These are phyloP conservation scores for Pantherophis guttatus DNA, from an alignment of 2,113 vertebrate genomes.

Conservation along the genomic window DNA sequence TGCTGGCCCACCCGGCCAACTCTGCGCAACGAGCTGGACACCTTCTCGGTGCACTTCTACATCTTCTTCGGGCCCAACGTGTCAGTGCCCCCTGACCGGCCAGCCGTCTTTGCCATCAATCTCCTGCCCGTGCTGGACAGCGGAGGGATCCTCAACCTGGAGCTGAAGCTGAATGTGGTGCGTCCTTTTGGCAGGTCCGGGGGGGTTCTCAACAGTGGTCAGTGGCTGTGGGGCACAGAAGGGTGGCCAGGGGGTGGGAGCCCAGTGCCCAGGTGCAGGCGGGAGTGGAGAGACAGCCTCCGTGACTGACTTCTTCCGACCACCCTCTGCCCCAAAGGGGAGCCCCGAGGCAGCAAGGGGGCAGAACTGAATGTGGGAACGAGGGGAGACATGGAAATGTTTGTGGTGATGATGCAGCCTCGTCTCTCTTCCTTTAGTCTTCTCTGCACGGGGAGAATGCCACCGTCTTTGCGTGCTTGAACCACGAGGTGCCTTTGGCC, in stretches of 20 bases:
- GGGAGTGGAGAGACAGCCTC: background rate
- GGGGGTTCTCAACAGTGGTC: background rate
- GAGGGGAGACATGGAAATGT: too few species aligned
- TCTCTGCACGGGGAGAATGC: conserved; percentile 84
- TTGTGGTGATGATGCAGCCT: background rate
- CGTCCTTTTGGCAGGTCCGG: conserved; percentile 41
- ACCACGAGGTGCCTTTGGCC: conserved; percentile 89
- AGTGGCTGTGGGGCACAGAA: background rate
- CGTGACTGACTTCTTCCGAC: background rate
- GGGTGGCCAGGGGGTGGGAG: fast-evolving
- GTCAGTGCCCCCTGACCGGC: conserved; percentile 83
- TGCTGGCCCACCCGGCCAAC: conserved; percentile 96
- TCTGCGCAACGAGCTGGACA: conserved; percentile 93
- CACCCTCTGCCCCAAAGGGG: background rate
- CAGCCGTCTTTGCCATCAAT: conserved; percentile 89
- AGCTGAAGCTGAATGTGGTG: conserved; percentile 92
- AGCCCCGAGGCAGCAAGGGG: background rate
- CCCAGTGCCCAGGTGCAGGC: background rate
- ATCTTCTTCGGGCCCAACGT: conserved; percentile 97
- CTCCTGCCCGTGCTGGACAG: conserved; percentile 95
- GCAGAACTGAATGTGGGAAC: background rate
- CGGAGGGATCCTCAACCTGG: conserved; percentile 92
- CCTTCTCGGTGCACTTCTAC: conserved; percentile 98
- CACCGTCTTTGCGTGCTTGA: conserved; percentile 92
- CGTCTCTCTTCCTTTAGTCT: conserved; percentile 69